Conservation (phyloP, 2,113 vertebrate genomes). For the Amphiprion percula region DNA sequence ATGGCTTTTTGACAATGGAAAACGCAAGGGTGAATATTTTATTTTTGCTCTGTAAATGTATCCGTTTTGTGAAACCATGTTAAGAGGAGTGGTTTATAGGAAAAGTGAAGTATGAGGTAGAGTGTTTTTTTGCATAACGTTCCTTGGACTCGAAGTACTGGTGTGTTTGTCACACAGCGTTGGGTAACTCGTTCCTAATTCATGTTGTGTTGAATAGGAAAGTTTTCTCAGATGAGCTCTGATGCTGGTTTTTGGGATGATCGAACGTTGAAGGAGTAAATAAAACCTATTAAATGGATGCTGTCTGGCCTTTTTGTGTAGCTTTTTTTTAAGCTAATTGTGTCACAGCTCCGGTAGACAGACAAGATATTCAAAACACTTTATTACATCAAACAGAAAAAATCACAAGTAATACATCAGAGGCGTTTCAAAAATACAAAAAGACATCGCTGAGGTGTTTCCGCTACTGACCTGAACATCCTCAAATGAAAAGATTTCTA, state of each 20-base stretch:
- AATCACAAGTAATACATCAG: conserved; percentile 69
- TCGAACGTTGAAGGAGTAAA: conserved; percentile 73
- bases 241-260: conserved; percentile 65
- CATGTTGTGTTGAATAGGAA: conserved; percentile 68
- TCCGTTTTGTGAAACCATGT: conserved; percentile 63
- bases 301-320: conserved; percentile 30
- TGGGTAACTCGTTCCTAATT: conserved; percentile 55
- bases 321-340: neutral
- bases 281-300: conserved; percentile 66
- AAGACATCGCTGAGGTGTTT: conserved; percentile 20
- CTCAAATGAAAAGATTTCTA: conserved; percentile 50
- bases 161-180: conserved; percentile 44
- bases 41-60: conserved; percentile 86
- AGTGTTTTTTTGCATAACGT: conserved; percentile 28
- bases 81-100: conserved; percentile 20
- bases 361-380: conserved; percentile 67
- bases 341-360: neutral
- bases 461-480: conserved; percentile 4
- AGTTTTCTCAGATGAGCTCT: conserved; percentile 51
- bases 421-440: conserved; percentile 56
- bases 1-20: conserved; percentile 65
- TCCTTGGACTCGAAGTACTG: conserved; percentile 68
- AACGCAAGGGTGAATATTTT: conserved; percentile 70
- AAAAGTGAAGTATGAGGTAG: conserved; percentile 32
- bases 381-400: conserved; percentile 76